Evolutionary conservation across 1,140 invertebrate genomes (phyloP).

Genomic region (Drosophila kurseongensis): DNA sequence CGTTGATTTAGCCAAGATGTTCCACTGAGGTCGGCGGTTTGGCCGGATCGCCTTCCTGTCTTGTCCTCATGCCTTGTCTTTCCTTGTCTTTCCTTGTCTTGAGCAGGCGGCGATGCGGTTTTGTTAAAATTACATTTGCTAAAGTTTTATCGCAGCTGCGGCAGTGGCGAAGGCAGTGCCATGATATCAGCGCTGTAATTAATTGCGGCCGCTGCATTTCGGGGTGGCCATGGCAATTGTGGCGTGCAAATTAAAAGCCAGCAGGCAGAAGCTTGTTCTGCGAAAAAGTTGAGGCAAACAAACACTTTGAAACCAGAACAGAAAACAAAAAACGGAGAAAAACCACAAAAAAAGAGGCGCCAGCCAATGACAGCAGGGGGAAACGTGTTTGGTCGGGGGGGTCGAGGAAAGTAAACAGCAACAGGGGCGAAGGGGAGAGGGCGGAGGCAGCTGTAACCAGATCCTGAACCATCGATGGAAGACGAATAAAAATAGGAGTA

Average conservation of each 20-base stretch:
- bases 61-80: conserved; percentile 11
- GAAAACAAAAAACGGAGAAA: conserved; percentile 41
- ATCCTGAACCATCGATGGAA: conserved; percentile 52
- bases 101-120: conserved; percentile 79
- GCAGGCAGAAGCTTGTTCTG: conserved; percentile 54
- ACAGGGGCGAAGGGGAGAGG: conserved; percentile 22
- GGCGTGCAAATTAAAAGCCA: conserved; percentile 81
- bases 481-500: conserved; percentile 48
- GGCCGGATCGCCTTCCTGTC: conserved; percentile 2
- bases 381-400: conserved; percentile 15
- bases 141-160: conserved; percentile 80
- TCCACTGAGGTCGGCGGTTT: conserved; percentile 40
- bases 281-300: conserved; percentile 72
- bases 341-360: conserved; percentile 44
- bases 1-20: conserved; percentile 74
- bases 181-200: conserved; percentile 80
- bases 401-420: conserved; percentile 52
- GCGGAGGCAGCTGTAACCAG: conserved; percentile 20
- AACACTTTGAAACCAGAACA: conserved; percentile 60
- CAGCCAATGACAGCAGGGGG: conserved; percentile 25
- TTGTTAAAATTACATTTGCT: conserved; percentile 82
- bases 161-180: conserved; percentile 50
- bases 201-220: conserved; percentile 81
- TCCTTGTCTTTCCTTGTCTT: conserved; percentile 52
- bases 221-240: conserved; percentile 80